phyloP scores from a whole-genome alignment of 2,113 vertebrate species.

The Engraulis encrasicolus region DNA sequence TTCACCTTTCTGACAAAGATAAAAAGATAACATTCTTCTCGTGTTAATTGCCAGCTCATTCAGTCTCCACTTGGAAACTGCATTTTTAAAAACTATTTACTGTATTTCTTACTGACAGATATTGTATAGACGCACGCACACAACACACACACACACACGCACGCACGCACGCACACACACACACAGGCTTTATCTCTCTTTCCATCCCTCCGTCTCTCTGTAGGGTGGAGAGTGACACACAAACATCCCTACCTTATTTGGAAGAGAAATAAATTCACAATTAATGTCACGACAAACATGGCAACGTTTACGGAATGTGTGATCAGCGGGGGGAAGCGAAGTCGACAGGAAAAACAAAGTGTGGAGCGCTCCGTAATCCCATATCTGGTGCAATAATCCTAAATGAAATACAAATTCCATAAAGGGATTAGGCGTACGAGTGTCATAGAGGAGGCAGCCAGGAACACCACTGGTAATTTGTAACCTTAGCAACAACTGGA shows the following conservation, averaged over 20 bases:
- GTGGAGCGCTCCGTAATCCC: constrained; percentile 67
- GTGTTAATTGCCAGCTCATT: no score
- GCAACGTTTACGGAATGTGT: constrained; percentile 31
- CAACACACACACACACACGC: no score
- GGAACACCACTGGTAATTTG: constrained; percentile 90
- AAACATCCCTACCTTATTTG: not conserved
- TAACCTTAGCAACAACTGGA: constrained; percentile 96
- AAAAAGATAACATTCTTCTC: no score
- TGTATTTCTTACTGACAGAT: constrained; percentile 71
- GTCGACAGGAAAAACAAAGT: constrained; percentile 65
- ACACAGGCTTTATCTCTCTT: no score
- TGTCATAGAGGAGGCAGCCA: constrained; percentile 91
- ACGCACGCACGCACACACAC: not conserved
- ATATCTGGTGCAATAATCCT: constrained; percentile 78
- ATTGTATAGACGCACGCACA: constrained; percentile 40
- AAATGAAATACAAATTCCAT: constrained; percentile 84
- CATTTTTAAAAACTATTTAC: constrained; percentile 59
- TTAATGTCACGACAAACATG: constrained; percentile 12
- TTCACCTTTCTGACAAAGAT: no score
- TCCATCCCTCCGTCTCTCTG: no score
- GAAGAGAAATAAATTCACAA: not conserved
- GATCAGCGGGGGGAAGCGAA: constrained; percentile 66
- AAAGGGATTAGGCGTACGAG: constrained; percentile 82
- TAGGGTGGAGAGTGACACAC: not conserved
- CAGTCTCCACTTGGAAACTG: constrained; percentile 51